A percentile compares a stretch with the other conserved stretches of the same genome.
These are phyloP conservation scores for Malaclemys terrapin DNA, from an alignment of 2,113 vertebrate species.

Conservation along the genomic window DNA sequence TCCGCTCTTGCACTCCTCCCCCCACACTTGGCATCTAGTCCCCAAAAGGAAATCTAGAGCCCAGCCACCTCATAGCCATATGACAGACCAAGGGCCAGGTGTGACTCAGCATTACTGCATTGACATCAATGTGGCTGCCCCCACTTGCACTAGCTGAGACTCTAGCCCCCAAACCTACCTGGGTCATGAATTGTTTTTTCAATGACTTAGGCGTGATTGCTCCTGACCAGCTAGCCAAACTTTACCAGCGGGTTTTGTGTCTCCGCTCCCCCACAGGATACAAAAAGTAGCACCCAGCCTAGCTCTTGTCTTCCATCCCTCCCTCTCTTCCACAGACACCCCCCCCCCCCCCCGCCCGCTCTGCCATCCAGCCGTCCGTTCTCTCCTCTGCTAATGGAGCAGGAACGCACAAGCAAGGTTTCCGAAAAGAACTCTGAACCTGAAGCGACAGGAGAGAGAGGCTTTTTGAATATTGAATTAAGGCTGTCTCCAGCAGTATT, in stretches of 20 bases:
- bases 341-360: background rate
- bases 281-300: background rate
- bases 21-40: background rate
- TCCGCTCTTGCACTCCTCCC: background rate
- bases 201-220: background rate
- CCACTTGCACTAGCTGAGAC: background rate
- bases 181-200: background rate
- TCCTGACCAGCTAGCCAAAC: background rate
- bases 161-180: background rate
- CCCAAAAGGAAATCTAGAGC: background rate
- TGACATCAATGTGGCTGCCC: rapidly evolving
- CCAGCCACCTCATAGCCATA: background rate
- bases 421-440: constrained; percentile 71
- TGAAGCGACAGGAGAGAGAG: constrained; percentile 55
- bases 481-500: constrained; percentile 84
- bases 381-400: constrained; percentile 43
- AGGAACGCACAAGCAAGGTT: constrained; percentile 54
- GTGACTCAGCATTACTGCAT: background rate
- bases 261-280: background rate
- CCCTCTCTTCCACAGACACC: background rate
- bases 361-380: rapidly evolving
- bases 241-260: background rate
- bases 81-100: background rate
- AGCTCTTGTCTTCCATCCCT: rapidly evolving
- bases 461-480: constrained; percentile 83